Base-by-base conservation (phyloP, 30 jellyfish, hydroid and myxozoan species). In the Rhopilema esculentum region DNA sequence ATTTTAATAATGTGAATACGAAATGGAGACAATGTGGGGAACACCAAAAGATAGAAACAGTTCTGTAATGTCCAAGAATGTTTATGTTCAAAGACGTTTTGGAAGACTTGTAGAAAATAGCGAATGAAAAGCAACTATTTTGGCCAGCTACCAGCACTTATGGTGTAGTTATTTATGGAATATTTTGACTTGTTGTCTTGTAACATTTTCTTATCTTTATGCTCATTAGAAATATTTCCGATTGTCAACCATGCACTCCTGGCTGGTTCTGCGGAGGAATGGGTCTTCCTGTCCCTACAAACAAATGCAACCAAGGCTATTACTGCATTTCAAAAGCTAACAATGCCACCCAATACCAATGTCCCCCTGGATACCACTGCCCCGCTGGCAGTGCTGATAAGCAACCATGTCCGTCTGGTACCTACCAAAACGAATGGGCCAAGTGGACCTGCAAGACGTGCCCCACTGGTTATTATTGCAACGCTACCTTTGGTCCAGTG, bases 211-310 rank as follows among this genome's bases (percentile, higher is more conserved):
- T n/a, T n/a, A n/a, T n/a, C n/a, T n/a, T n/a, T n/a, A n/a, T n/a
- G n/a, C n/a, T n/a, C n/a, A 27, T 18, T 33, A 93, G 98, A 62
- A 83, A 87, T 66, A 62, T 63, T 28, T 62, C 98, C 26, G 97
- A 95, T 74, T 95, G 99, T 63, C 91, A 90, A 72, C 61, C 89
- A 23, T 95, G 99, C 84, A 52, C 97, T 25, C 94, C 99, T 25
- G 99, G 99, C 61, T 77, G 84, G 91, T 95, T 79, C 89, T 95
- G 99, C 76, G 95, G 91, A 29, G 97, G 91, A 71, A 71, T 79
- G 18, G 96, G 97, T 26, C 79, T 91, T 24, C 78, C 89, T 49
- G 91, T 52, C 50, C 99, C 99, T 8, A 66, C 91, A 22, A 90
- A 83, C 27, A 77, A 53, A 27, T 95, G 99, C 72, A 27, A 40